Evolutionary conservation across 2,888 invertebrate genomes (phyloP).

Genomic region (Harpagoxenus sublaevis): DNA sequence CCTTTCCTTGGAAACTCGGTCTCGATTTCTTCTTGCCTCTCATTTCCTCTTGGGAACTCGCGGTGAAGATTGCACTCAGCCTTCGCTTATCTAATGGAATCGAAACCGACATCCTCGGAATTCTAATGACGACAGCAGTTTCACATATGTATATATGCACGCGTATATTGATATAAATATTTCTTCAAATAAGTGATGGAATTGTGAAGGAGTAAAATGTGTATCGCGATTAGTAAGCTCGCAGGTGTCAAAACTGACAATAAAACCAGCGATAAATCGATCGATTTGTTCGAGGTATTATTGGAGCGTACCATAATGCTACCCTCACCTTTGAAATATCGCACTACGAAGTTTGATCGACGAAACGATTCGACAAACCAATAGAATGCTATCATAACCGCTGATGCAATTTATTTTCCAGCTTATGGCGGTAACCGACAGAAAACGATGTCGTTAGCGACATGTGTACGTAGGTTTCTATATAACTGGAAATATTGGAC

Average conservation of each 20-base stretch:
- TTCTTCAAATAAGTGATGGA: neutral
- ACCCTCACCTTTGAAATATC: constrained; percentile 59
- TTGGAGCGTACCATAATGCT: constrained; percentile 62
- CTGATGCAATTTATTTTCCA: constrained; percentile 45
- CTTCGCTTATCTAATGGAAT: constrained; percentile 16
- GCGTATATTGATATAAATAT: neutral
- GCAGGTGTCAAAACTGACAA: constrained; percentile 8
- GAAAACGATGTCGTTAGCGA: constrained; percentile 37
- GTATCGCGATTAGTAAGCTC: constrained; percentile 1
- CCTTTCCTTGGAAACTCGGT: constrained; percentile 58
- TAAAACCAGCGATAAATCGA: constrained; percentile 63
- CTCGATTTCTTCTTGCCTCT: constrained; percentile 50
- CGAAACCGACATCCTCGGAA: neutral
- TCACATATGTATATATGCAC: too few relatives aligned
- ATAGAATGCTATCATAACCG: constrained; percentile 42
- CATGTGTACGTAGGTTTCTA: neutral
- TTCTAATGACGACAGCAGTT: neutral
- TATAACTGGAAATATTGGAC: constrained; percentile 12
- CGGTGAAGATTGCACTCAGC: constrained; percentile 7
- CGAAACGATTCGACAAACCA: constrained; percentile 30
- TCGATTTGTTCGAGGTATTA: constrained; percentile 76
- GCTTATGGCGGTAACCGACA: constrained; percentile 12
- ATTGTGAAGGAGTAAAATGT: neutral
- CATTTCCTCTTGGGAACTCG: constrained; percentile 38
- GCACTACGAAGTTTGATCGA: constrained; percentile 55